phyloP scores from a whole-genome alignment of 2,888 invertebrate species.

The Carabus problematicus region DNA sequence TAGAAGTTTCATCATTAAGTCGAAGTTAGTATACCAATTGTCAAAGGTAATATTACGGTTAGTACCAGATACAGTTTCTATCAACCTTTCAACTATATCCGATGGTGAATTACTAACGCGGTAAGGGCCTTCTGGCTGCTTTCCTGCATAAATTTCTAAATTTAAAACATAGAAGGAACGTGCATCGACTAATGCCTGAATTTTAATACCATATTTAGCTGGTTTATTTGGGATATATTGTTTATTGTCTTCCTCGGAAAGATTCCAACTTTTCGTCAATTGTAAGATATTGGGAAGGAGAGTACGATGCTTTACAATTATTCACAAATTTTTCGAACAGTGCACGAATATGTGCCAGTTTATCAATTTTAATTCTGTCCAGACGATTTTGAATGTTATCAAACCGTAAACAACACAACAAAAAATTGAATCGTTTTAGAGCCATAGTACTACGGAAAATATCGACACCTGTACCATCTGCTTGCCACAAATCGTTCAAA shows the following conservation, averaged over 20 bases:
- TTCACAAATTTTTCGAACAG: constrained; percentile 41
- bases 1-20: constrained; percentile 40
- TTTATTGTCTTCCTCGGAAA: constrained; percentile 23
- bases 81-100: constrained; percentile 45
- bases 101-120: constrained; percentile 38
- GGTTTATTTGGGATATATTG: constrained; percentile 34
- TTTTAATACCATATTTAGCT: constrained; percentile 28
- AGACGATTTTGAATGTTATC: constrained; percentile 18
- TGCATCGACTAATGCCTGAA: constrained; percentile 18
- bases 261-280: constrained; percentile 40
- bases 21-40: constrained; percentile 48
- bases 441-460: constrained; percentile 40
- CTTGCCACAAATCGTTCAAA: no score
- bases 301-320: constrained; percentile 38
- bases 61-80: constrained; percentile 44
- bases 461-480: constrained; percentile 40
- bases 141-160: constrained; percentile 19
- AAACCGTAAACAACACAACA: constrained; percentile 23
- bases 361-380: constrained; percentile 23
- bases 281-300: constrained; percentile 38
- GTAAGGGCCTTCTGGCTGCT: constrained; percentile 48
- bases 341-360: constrained; percentile 37
- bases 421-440: constrained; percentile 28
- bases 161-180: constrained; percentile 1
- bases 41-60: constrained; percentile 50